Evolutionary conservation across 2,888 invertebrate species (phyloP).

Genomic region (Lochmaea crataegi): DNA sequence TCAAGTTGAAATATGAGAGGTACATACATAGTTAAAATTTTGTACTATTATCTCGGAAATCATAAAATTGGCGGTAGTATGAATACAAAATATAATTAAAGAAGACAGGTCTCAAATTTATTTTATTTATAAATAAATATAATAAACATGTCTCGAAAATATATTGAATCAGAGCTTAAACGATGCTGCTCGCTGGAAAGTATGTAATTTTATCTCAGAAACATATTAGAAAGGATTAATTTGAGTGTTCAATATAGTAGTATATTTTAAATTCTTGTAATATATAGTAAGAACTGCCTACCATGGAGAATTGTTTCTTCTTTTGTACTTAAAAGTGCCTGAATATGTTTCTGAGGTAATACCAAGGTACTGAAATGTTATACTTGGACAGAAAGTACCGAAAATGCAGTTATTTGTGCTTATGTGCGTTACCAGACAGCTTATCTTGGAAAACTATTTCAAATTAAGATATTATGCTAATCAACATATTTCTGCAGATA

Average conservation of each 20-base stretch:
- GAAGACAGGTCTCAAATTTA: too few species aligned
- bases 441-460: not conserved
- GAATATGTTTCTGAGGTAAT: not conserved
- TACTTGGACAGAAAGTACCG: not conserved
- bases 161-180: not conserved
- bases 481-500: conserved; percentile 9
- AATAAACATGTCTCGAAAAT: too few species aligned
- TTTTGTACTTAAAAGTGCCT: not conserved
- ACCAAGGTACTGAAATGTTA: not conserved
- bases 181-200: not conserved
- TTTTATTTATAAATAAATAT: not conserved
- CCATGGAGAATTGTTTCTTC: not conserved
- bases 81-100: too few species aligned
- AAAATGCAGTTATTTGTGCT: not conserved
- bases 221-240: not conserved
- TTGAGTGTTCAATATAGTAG: too few species aligned
- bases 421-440: not conserved
- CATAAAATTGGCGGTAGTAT: too few species aligned
- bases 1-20: too few species aligned
- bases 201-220: not conserved
- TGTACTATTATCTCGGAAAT: too few species aligned
- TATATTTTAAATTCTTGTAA: too few species aligned
- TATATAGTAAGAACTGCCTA: not conserved
- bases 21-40: too few species aligned
- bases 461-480: not conserved